Percentiles rank a stretch among this genome's conserved stretches.
Evolutionary conservation across 2,888 invertebrate species (phyloP).

Genomic region (Sarcophaga carnaria): DNA sequence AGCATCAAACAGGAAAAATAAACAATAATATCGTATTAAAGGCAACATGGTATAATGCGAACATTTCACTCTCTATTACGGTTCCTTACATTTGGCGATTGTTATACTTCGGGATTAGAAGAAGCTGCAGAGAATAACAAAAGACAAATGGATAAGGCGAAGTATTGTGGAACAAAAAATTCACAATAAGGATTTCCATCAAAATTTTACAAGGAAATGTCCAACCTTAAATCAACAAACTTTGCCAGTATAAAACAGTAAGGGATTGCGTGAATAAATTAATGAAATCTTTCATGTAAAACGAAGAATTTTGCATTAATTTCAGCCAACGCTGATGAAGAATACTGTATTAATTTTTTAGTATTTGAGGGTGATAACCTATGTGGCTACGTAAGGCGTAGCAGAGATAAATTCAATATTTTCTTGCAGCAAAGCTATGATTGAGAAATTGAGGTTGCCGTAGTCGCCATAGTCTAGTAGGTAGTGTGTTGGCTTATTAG

Average conservation of each 20-base stretch:
- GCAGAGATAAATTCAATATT: too few relatives aligned
- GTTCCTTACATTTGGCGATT: slow-evolving; percentile 34
- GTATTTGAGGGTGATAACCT: too few relatives aligned
- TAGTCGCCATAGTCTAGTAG: too few relatives aligned
- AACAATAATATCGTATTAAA: slow-evolving; percentile 53
- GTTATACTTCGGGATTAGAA: slow-evolving; percentile 39
- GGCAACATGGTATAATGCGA: slow-evolving; percentile 40
- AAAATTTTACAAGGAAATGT: not conserved
- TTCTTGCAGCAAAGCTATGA: too few relatives aligned
- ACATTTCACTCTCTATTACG: slow-evolving; percentile 13
- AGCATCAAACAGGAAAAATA: slow-evolving; percentile 53
- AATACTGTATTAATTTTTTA: too few relatives aligned
- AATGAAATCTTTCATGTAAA: too few relatives aligned
- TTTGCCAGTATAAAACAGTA: not conserved
- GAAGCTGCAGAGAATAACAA: not conserved
- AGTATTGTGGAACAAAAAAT: not conserved
- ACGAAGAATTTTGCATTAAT: too few relatives aligned
- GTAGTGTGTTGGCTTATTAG: too few relatives aligned
- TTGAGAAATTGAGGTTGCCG: too few relatives aligned
- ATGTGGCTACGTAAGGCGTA: too few relatives aligned
- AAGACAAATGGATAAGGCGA: not conserved
- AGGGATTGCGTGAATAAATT: too few relatives aligned
- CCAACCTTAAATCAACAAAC: slow-evolving; percentile 5
- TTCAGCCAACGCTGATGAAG: too few relatives aligned
- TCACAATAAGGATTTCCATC: not conserved